phyloP scores from a whole-genome alignment of 2,113 vertebrate species.

The Indicator indicator region DNA sequence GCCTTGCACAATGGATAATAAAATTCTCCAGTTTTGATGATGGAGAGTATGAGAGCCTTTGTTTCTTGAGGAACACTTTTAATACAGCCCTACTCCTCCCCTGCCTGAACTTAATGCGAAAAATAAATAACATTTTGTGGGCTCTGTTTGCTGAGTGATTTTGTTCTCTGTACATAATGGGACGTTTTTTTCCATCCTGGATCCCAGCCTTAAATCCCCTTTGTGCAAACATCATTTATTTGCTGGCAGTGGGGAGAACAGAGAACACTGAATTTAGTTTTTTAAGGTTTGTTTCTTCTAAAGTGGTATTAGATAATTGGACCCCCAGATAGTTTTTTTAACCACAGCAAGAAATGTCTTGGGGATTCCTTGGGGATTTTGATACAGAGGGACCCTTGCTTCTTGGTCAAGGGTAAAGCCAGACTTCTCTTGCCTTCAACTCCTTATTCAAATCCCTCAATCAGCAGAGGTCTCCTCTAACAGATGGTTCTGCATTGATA shows the following conservation, averaged over 20 bases:
- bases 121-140: constrained; percentile 36
- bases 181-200: neutral
- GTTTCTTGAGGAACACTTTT: constrained; percentile 30
- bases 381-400: neutral
- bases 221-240: constrained; percentile 37
- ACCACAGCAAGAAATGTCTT: neutral
- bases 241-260: neutral
- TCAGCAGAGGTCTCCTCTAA: neutral
- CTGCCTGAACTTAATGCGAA: constrained; percentile 17
- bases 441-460: constrained; percentile 1
- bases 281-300: neutral
- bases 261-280: neutral
- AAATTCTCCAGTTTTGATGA: neutral
- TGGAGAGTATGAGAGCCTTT: neutral
- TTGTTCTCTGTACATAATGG: neutral
- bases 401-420: neutral
- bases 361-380: neutral
- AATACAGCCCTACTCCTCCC: neutral
- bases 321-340: neutral
- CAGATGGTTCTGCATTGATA: neutral
- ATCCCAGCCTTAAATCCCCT: constrained; percentile 34
- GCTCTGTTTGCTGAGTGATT: constrained; percentile 23
- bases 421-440: neutral
- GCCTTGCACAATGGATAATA: neutral
- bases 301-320: neutral